phyloP scores from a whole-genome alignment of 2,113 vertebrate species.

The Equus przewalskii region DNA sequence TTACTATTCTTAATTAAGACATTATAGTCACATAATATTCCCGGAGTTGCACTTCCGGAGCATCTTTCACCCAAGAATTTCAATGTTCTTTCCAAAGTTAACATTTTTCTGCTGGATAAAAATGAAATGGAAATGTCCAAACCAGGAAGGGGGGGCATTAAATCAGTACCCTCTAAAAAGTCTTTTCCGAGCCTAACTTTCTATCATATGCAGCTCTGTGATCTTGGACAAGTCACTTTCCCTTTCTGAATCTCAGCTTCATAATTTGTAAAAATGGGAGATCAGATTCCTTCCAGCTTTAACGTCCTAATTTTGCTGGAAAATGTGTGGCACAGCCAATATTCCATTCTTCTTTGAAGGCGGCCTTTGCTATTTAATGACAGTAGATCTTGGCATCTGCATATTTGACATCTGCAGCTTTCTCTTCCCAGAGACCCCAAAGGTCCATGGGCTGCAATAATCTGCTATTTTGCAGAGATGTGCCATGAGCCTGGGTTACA shows the following conservation, averaged over 20 bases:
- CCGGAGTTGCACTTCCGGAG: not conserved
- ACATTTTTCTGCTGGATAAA: conserved; percentile 51
- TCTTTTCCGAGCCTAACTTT: not conserved
- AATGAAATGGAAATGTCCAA: conserved; percentile 48
- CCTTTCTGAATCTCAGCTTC: conserved; percentile 29
- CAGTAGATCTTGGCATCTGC: conserved; percentile 12
- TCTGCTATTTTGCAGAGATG: conserved; percentile 38
- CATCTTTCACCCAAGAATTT: conserved; percentile 39
- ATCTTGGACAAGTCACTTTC: not conserved
- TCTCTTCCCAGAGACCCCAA: conserved; percentile 56
- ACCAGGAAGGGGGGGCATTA: not conserved
- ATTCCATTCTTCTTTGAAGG: not conserved
- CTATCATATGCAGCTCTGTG: not conserved
- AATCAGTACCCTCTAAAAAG: not conserved
- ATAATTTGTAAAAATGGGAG: conserved; percentile 8
- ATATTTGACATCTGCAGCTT: conserved; percentile 66
- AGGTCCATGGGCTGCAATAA: conserved; percentile 28
- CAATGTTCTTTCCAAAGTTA: conserved; percentile 49
- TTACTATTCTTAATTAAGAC: conserved; percentile 53
- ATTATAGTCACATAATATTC: conserved; percentile 10
- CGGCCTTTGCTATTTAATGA: conserved; percentile 54
- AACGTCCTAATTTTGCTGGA: conserved; percentile 1
- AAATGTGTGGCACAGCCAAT: not conserved
- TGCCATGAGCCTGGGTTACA: not conserved
- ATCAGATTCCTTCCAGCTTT: not conserved